Evolutionary conservation across 1,140 invertebrate genomes (phyloP).

Genomic region (Sitobion miscanthi): DNA sequence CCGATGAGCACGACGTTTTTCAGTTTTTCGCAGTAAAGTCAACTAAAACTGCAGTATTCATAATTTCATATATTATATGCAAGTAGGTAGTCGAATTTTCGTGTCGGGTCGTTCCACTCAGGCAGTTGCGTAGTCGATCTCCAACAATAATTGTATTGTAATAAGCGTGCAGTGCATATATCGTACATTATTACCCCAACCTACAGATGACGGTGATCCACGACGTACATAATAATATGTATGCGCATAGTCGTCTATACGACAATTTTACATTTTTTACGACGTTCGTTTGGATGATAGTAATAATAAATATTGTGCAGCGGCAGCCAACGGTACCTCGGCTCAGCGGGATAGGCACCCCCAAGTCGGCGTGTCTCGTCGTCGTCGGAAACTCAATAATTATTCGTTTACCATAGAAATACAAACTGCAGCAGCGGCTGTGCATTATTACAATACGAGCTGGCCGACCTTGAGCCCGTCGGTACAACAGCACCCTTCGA

Average conservation of each 20-base stretch:
- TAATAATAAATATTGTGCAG: not conserved
- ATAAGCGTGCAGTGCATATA: not conserved
- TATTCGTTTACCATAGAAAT: not conserved
- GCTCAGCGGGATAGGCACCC: constrained; percentile 6
- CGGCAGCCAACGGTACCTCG: too few relatives aligned
- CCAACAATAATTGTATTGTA: not conserved
- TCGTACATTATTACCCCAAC: not conserved
- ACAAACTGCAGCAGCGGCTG: not conserved
- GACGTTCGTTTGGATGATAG: not conserved
- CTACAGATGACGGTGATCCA: not conserved
- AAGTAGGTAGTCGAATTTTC: not conserved
- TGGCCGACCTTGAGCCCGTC: not conserved
- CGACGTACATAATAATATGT: too few relatives aligned
- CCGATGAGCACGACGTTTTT: too few relatives aligned
- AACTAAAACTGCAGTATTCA: too few relatives aligned
- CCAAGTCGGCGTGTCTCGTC: not conserved
- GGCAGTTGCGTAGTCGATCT: not conserved
- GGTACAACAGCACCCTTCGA: not conserved
- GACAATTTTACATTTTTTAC: not conserved
- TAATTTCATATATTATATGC: too few relatives aligned
- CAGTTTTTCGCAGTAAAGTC: too few relatives aligned
- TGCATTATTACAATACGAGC: not conserved
- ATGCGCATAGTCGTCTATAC: not conserved
- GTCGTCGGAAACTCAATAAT: not conserved
- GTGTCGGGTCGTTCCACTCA: not conserved